Evolutionary conservation across 2,797 vertebrate genomes (phyloP).

Genomic region (Lagodon rhomboides): DNA sequence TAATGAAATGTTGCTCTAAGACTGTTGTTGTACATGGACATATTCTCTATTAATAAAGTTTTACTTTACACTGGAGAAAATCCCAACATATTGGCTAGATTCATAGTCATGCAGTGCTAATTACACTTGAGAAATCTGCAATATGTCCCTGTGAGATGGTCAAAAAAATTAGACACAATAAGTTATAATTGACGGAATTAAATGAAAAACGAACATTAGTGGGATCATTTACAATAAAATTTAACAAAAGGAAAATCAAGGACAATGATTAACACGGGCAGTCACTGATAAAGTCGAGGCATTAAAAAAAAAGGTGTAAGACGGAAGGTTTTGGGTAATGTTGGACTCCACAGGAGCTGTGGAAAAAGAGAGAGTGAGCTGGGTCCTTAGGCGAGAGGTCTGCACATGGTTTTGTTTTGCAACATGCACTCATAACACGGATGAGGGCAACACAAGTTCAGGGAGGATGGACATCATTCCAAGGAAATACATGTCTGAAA

Average conservation of each 20-base stretch:
- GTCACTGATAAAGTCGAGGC: constrained; percentile 41
- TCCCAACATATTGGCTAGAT: neutral
- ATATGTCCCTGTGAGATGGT: neutral
- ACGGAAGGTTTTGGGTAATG: constrained; percentile 42
- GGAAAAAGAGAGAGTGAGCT: constrained; percentile 79
- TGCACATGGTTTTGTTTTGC: constrained; percentile 62
- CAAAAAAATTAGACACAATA: neutral
- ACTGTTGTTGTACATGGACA: neutral
- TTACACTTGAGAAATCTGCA: neutral
- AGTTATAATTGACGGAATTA: constrained; percentile 12
- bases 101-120: neutral
- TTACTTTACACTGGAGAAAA: neutral
- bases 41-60: neutral
- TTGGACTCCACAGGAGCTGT: constrained; percentile 71
- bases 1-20: neutral
- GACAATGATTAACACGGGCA: constrained; percentile 27
- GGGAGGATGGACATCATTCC: constrained; percentile 59
- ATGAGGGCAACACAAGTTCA: constrained; percentile 60
- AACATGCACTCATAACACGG: constrained; percentile 76
- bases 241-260: constrained; percentile 25
- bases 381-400: constrained; percentile 81
- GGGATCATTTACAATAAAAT: constrained; percentile 16
- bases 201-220: neutral
- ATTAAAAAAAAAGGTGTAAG: constrained; percentile 31
- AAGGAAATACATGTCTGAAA: constrained; percentile 53